Evolutionary conservation across 2,113 vertebrate genomes (phyloP).

Genomic region (Microtus richardsoni): DNA sequence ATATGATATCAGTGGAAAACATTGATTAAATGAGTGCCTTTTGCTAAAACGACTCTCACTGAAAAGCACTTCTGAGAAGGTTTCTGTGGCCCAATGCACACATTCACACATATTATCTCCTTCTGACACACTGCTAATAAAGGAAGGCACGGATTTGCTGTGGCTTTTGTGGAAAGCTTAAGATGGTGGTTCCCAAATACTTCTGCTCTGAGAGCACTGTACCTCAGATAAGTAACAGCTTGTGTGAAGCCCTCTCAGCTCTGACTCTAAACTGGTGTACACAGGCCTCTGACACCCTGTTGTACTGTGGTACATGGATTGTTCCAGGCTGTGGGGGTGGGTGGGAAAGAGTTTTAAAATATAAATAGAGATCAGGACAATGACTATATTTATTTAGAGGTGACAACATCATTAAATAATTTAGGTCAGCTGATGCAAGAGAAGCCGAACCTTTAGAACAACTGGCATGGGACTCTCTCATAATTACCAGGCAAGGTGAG

Average conservation of each 20-base stretch:
- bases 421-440: slow-evolving; percentile 76
- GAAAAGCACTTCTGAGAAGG: slow-evolving; percentile 57
- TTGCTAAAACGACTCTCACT: background rate
- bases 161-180: slow-evolving; percentile 42
- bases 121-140: background rate
- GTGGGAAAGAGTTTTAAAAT: slow-evolving; percentile 73
- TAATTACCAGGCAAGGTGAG: slow-evolving; percentile 22
- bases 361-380: slow-evolving; percentile 59
- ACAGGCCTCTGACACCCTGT: slow-evolving; percentile 53
- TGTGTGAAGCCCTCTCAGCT: slow-evolving; percentile 55
- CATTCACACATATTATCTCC: background rate
- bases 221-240: slow-evolving; percentile 46
- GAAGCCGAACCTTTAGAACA: slow-evolving; percentile 37
- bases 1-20: background rate
- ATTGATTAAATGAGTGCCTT: background rate
- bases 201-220: slow-evolving; percentile 28
- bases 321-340: slow-evolving; percentile 36
- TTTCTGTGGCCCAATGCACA: background rate
- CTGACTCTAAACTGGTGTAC: slow-evolving; percentile 58
- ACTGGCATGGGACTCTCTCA: slow-evolving; percentile 45
- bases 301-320: slow-evolving; percentile 50
- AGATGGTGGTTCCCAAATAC: slow-evolving; percentile 61
- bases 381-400: slow-evolving; percentile 65
- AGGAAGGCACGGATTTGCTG: slow-evolving; percentile 59
- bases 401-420: slow-evolving; percentile 74